Percentiles rank a stretch among this genome's conserved stretches.
Evolutionary conservation across 2,888 invertebrate genomes (phyloP).

Genomic region (Apeira syringaria): DNA sequence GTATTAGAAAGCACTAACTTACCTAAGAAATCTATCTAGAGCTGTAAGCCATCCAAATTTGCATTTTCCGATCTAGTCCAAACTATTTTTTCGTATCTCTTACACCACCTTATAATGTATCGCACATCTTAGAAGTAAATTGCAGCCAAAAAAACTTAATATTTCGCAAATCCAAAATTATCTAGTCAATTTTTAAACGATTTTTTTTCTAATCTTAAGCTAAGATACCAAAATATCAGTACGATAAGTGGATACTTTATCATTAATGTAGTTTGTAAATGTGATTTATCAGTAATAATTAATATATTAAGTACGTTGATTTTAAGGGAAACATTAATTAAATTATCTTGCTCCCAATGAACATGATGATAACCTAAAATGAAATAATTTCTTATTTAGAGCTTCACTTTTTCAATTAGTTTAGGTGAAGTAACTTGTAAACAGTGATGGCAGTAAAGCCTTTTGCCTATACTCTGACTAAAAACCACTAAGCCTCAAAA

Average conservation of each 20-base stretch:
- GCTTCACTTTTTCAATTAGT: too few species aligned
- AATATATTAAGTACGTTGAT: constrained; percentile 1
- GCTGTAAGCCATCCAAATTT: constrained; percentile 38
- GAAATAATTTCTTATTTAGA: too few species aligned
- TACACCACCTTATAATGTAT: constrained; percentile 24
- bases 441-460: too few species aligned
- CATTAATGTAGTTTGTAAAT: constrained; percentile 31
- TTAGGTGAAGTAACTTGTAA: too few species aligned
- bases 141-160: constrained; percentile 58
- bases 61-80: constrained; percentile 54
- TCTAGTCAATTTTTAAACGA: constrained; percentile 74
- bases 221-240: constrained; percentile 69
- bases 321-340: constrained; percentile 3
- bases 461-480: too few species aligned
- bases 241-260: constrained; percentile 30
- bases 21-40: constrained; percentile 21
- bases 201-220: constrained; percentile 61
- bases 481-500: too few species aligned
- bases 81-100: constrained; percentile 39
- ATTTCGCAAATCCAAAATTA: constrained; percentile 74
- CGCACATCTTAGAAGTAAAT: constrained; percentile 49
- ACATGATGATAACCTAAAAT: neutral
- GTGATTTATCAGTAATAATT: neutral
- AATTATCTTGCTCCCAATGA: constrained; percentile 19
- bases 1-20: constrained; percentile 20